These are phyloP conservation scores for Drosophila auraria DNA, from an alignment of 1,140 invertebrate species.

Conservation along the genomic window DNA sequence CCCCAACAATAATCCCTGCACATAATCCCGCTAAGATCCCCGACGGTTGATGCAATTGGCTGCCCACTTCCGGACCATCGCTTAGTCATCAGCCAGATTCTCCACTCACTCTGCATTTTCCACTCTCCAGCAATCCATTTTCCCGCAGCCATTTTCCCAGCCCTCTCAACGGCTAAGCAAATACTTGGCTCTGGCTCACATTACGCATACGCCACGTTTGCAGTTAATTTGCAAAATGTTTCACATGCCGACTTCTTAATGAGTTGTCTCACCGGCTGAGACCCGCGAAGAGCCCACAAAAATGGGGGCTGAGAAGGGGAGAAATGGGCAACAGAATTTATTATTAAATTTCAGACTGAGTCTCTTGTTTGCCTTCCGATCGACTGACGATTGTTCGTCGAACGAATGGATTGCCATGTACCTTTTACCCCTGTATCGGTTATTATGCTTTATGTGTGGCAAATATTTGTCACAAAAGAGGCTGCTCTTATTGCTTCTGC, in stretches of 20 bases:
- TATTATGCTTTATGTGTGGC: conserved; percentile 58
- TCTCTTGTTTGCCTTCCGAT: conserved; percentile 60
- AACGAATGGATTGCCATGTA: conserved; percentile 11
- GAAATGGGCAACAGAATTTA: conserved; percentile 22
- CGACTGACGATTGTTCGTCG: conserved; percentile 43
- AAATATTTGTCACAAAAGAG: conserved; percentile 65
- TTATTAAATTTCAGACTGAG: conserved; percentile 52
- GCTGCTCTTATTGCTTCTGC: not conserved
- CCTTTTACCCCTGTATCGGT: conserved; percentile 36
- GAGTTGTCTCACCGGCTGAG: conserved; percentile 58
- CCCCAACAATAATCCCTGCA: conserved; percentile 11
- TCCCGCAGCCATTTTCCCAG: conserved; percentile 4
- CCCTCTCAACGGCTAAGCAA: conserved; percentile 53
- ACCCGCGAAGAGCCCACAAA: conserved; percentile 43
- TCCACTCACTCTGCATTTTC: conserved; percentile 15
- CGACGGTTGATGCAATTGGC: conserved; percentile 37
- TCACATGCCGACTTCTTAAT: conserved; percentile 73
- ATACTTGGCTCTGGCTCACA: conserved; percentile 62
- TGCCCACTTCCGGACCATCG: conserved; percentile 37
- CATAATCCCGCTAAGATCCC: conserved; percentile 46
- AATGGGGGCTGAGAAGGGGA: not conserved
- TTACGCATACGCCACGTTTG: conserved; percentile 76
- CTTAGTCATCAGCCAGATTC: conserved; percentile 40
- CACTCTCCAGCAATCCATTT: conserved; percentile 14
- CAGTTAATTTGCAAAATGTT: conserved; percentile 82